Percentiles rank a stretch among this genome's conserved stretches.
These are phyloP conservation scores for Hydrolagus colliei DNA, from an alignment of 2,797 vertebrate genomes.

Conservation along the genomic window DNA sequence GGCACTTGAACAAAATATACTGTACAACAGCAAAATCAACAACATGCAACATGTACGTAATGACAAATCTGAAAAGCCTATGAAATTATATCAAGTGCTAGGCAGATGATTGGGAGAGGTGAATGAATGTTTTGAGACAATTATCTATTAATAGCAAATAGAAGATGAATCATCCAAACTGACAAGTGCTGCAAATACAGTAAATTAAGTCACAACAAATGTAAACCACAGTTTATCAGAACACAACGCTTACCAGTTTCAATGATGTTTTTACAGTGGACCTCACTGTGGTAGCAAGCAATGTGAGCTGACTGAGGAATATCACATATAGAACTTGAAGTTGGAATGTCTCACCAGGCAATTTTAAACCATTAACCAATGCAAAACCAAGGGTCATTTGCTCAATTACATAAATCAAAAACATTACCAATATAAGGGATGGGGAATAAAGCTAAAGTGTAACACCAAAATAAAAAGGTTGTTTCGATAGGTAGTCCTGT, in stretches of 20 bases:
- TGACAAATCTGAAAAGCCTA: too few species aligned
- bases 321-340: background rate
- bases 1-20: too few species aligned
- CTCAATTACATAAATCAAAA: background rate
- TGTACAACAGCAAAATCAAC: too few species aligned
- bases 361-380: background rate
- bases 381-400: background rate
- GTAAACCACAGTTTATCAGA: background rate
- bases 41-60: too few species aligned
- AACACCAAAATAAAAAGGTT: too few species aligned
- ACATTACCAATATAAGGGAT: too few species aligned
- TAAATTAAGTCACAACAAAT: background rate
- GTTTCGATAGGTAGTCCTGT: conserved; percentile 38
- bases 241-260: background rate
- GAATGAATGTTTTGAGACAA: background rate
- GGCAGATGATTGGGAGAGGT: background rate
- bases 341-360: background rate
- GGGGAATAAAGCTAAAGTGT: too few species aligned
- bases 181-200: background rate
- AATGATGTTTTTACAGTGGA: background rate
- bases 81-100: too few species aligned
- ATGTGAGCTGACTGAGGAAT: background rate
- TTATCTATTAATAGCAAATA: background rate
- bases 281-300: background rate
- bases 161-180: background rate